Conservation (phyloP, 1,140 invertebrate species). For the Drosophila willistoni region DNA sequence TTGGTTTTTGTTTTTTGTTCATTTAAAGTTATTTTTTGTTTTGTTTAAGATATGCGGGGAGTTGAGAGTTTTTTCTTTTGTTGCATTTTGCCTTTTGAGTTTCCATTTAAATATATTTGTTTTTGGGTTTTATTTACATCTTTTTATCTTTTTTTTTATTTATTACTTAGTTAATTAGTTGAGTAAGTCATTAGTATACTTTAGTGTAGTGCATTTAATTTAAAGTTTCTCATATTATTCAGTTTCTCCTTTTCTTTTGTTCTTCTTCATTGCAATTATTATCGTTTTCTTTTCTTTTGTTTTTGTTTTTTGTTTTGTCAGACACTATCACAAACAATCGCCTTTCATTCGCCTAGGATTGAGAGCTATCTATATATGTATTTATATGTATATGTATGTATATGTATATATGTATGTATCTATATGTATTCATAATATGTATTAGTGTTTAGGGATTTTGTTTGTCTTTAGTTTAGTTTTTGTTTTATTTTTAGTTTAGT, state of each 20-base stretch:
- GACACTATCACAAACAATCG: conserved; percentile 82
- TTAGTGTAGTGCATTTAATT: conserved; percentile 56
- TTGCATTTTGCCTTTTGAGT: conserved; percentile 24
- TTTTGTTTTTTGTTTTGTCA: conserved; percentile 75
- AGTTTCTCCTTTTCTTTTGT: conserved; percentile 7
- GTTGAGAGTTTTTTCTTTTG: conserved; percentile 35
- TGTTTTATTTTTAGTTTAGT: conserved; percentile 51
- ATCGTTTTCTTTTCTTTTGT: conserved; percentile 50
- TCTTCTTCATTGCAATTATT: conserved; percentile 58
- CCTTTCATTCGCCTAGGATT: conserved; percentile 60
- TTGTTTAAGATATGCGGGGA: conserved; percentile 33
- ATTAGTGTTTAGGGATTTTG: conserved; percentile 3
- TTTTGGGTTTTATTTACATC: conserved; percentile 7
- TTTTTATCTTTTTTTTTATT: conserved; percentile 29
- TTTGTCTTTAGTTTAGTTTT: conserved; percentile 22
- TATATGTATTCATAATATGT: conserved; percentile 16
- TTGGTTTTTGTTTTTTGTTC: conserved; percentile 22
- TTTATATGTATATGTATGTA: conserved; percentile 8
- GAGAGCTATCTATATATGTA: conserved; percentile 38
- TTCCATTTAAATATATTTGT: not conserved
- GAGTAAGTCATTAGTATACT: conserved; percentile 66
- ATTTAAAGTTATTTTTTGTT: conserved; percentile 6
- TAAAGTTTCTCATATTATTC: conserved; percentile 34
- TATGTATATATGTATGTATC: conserved; percentile 11
- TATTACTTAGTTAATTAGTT: conserved; percentile 34